A percentile compares a stretch with the other conserved stretches of the same genome.
Evolutionary conservation across 2,888 invertebrate species (phyloP).

Genomic region (Mimachlamys varia): DNA sequence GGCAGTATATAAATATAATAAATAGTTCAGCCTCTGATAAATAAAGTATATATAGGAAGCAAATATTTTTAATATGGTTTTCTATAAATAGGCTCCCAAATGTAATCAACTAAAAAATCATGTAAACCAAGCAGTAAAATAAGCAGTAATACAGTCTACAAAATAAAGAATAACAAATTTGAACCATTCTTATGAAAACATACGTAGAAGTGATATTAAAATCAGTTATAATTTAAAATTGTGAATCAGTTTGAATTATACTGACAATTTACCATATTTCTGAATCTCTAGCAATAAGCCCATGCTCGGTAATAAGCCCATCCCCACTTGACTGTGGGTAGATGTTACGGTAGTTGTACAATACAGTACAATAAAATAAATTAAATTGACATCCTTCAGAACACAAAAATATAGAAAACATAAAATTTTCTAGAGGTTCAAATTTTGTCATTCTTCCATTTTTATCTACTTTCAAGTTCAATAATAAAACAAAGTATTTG

Average conservation of each 20-base stretch:
- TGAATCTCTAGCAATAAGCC: too few species aligned
- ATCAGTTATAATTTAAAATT: too few species aligned
- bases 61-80: not conserved
- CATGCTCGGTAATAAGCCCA: too few species aligned
- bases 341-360: too few species aligned
- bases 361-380: too few species aligned
- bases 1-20: too few species aligned
- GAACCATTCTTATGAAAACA: not conserved
- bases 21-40: not conserved
- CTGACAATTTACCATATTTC: too few species aligned
- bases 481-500: not conserved
- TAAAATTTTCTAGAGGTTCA: not conserved
- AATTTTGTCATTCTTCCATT: slow-evolving; percentile 3
- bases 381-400: too few species aligned
- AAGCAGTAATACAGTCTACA: not conserved
- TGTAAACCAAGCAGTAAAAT: not conserved
- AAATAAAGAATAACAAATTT: not conserved
- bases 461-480: not conserved
- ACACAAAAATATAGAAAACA: too few species aligned
- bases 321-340: too few species aligned
- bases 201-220: too few species aligned
- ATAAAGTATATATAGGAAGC: not conserved
- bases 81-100: not conserved
- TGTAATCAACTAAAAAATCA: not conserved
- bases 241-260: too few species aligned